Conservation (phyloP, 1,140 invertebrate genomes). For the Drosophila tani region DNA sequence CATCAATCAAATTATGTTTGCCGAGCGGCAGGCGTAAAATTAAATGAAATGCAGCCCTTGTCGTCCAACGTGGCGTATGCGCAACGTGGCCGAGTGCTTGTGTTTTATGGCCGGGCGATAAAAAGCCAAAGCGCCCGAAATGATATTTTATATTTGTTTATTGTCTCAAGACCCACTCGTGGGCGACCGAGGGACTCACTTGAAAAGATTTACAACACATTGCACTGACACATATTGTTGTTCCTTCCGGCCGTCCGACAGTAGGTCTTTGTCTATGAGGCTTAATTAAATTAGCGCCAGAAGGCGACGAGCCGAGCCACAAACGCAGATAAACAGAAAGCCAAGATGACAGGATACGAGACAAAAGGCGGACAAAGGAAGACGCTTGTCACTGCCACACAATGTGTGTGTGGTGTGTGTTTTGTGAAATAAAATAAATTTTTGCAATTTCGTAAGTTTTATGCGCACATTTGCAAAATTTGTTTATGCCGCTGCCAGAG, state of each 20-base stretch:
- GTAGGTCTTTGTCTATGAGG: conserved; percentile 51
- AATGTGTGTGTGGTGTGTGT: conserved; percentile 10
- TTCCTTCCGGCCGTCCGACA: conserved; percentile 23
- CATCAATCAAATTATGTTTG: conserved; percentile 48
- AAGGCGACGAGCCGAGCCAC: conserved; percentile 60
- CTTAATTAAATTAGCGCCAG: conserved; percentile 81
- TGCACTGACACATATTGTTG: conserved; percentile 72
- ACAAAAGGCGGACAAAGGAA: conserved; percentile 28
- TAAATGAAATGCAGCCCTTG: conserved; percentile 52
- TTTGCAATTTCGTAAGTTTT: conserved; percentile 80
- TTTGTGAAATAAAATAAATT: conserved; percentile 55
- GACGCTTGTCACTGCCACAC: conserved; percentile 18
- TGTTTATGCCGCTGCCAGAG: conserved; percentile 59
- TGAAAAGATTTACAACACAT: conserved; percentile 72
- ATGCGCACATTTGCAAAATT: conserved; percentile 76
- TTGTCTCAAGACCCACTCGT: conserved; percentile 3
- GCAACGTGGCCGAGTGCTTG: conserved; percentile 43
- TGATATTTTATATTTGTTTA: conserved; percentile 55
- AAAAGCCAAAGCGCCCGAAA: conserved; percentile 47
- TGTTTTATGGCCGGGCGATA: conserved; percentile 58
- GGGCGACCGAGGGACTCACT: conserved; percentile 23
- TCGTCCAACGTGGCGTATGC: conserved; percentile 53
- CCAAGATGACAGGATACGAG: conserved; percentile 34
- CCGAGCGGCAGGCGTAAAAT: conserved; percentile 33
- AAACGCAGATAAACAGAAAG: conserved; percentile 47